phyloP scores from a whole-genome alignment of 2,113 vertebrate genomes.

The Gambusia affinis region DNA sequence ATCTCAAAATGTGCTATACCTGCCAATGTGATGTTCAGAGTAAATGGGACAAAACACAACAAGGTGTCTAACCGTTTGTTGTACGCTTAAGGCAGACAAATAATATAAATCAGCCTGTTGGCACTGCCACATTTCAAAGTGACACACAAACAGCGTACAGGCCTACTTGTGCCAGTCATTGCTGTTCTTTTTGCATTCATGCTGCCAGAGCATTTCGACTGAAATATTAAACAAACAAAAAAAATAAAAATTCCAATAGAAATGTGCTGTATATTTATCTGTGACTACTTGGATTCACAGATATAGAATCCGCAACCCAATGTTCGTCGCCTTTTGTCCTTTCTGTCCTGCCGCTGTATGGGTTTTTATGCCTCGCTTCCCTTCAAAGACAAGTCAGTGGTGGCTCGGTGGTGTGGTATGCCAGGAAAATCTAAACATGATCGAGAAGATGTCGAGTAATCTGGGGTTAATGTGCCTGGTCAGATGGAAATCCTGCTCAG shows the following conservation, averaged over 20 bases:
- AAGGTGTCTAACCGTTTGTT: conserved; percentile 23
- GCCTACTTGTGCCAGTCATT: conserved; percentile 18
- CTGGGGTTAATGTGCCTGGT: conserved; percentile 66
- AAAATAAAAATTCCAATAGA: not conserved
- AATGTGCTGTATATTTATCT: not conserved
- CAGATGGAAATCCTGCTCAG: conserved; percentile 75
- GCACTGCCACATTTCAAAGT: conserved; percentile 20
- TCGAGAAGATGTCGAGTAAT: conserved; percentile 65
- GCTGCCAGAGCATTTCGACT: not conserved
- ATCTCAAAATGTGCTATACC: conserved; percentile 2
- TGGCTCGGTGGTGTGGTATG: conserved; percentile 14
- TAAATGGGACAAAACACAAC: conserved; percentile 1
- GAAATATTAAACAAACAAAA: not conserved
- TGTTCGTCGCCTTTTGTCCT: conserved; percentile 16
- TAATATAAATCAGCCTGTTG: conserved; percentile 26
- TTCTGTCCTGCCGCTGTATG: conserved; percentile 21
- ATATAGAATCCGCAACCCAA: not conserved
- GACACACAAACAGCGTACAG: not conserved
- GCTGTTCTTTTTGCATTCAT: conserved; percentile 5
- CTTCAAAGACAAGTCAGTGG: conserved; percentile 45
- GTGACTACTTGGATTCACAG: not conserved
- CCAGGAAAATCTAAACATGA: conserved; percentile 64
- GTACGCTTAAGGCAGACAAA: conserved; percentile 24
- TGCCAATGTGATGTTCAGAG: conserved; percentile 41
- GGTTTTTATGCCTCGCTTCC: conserved; percentile 47